Evolutionary conservation across 2,797 vertebrate species (phyloP), one percentile per base, ranked within the genome.

Genomic region (Typhlichthys subterraneus): DNA sequence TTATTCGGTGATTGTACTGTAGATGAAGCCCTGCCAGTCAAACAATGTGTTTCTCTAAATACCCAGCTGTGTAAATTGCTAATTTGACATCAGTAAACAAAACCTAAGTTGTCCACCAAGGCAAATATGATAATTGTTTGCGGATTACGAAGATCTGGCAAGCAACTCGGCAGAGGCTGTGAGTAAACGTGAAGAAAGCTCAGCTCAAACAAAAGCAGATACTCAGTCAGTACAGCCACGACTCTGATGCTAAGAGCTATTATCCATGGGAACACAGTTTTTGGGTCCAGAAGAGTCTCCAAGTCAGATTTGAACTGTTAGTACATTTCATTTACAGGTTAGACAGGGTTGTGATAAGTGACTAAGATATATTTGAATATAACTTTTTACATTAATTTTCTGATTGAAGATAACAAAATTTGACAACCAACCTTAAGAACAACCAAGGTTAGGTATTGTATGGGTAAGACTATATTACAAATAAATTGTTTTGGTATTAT

Each of bases 51-150:
- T 59, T 88, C 67, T 75, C 79, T 84, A 87, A 86, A 89, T 85
- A 79, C 73, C 86, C 88, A 90, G 89, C 90, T 90, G 89, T 89
- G 88, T 83, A 90, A 89, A 90, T 89, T 89, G 89, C 89, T 89
- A 81, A 89, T 89, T 89, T 87, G 86, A 69, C 86, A 82, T 89
- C 79, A 75, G 87, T 87, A 88, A 90, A 91, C 88, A 89, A 83
- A 88, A 85, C 72, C 83, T 65, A 79, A 88, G 80, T 87, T 57
- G 73, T 89, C 83, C 79, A 53, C 81, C 75, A 79, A 90, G 85
- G 86, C 88, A 91, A 91, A 91, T 90, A 89, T 88, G 88, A 90
- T 89, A 89, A 90, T 88, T 91, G 88, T 91, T 91, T 91, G 89
- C 79, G 85, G 90, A 91, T 91, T 91, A 91, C 80, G 72, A 85